These are phyloP conservation scores for Drosophila subquinaria DNA, from an alignment of 2,888 invertebrate genomes.

Conservation along the genomic window DNA sequence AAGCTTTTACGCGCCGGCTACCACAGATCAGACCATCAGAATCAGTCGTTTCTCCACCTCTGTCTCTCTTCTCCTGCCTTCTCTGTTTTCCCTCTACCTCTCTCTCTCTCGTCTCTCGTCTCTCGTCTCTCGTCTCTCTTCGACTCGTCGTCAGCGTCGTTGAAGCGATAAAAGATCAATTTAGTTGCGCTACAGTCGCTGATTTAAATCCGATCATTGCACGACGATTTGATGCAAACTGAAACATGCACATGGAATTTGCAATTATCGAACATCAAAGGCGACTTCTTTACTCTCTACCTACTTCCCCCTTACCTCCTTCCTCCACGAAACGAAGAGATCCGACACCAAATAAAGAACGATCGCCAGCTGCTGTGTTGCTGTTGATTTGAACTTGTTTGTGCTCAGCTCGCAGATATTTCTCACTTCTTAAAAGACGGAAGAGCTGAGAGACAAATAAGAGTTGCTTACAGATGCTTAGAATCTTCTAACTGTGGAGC, in stretches of 20 bases:
- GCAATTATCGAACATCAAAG: slow-evolving; percentile 85
- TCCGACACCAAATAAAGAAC: slow-evolving; percentile 20
- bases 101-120: too few species aligned
- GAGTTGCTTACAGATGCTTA: not conserved
- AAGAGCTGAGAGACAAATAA: not conserved
- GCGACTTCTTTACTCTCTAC: slow-evolving; percentile 15
- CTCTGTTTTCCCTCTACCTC: not conserved
- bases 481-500: not conserved
- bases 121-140: not conserved
- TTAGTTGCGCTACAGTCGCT: slow-evolving; percentile 83
- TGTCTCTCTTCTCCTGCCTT: not conserved
- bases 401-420: slow-evolving; percentile 3
- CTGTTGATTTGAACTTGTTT: slow-evolving; percentile 27
- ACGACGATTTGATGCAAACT: slow-evolving; percentile 80
- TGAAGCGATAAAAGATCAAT: slow-evolving; percentile 85
- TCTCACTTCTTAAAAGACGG: slow-evolving; percentile 8
- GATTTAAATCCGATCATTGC: slow-evolving; percentile 85
- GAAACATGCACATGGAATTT: slow-evolving; percentile 84
- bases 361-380: slow-evolving; percentile 41
- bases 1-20: slow-evolving; percentile 79
- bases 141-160: slow-evolving; percentile 46
- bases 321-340: not conserved
- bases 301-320: not conserved
- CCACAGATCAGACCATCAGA: slow-evolving; percentile 54
- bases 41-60: not conserved